These are phyloP conservation scores for Bufotes viridis DNA, from an alignment of 2,797 vertebrate genomes.

Conservation along the genomic window DNA sequence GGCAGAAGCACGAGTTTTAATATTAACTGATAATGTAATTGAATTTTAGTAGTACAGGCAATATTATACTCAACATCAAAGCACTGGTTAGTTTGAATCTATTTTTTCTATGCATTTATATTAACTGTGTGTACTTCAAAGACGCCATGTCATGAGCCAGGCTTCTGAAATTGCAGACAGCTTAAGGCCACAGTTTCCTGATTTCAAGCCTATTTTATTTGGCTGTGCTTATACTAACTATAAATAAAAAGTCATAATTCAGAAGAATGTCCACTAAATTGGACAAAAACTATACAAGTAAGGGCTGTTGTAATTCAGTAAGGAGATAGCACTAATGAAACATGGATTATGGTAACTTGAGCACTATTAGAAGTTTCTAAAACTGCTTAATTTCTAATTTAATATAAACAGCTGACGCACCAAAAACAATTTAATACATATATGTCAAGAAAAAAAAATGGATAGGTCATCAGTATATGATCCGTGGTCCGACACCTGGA, in stretches of 20 bases:
- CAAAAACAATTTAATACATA: no score
- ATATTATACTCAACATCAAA: conserved; percentile 57
- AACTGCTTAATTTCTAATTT: no score
- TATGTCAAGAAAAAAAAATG: no score
- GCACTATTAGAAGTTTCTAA: not conserved
- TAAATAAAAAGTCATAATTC: conserved; percentile 55
- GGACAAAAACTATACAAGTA: not conserved
- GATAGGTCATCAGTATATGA: no score
- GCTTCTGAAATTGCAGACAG: conserved; percentile 57
- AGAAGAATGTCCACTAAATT: conserved; percentile 46
- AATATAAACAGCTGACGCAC: no score
- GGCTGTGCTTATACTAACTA: conserved; percentile 55
- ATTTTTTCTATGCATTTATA: conserved; percentile 54
- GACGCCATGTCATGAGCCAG: conserved; percentile 59
- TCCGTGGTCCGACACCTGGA: no score
- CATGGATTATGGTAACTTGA: not conserved
- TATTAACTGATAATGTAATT: conserved; percentile 64
- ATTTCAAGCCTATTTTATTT: conserved; percentile 54
- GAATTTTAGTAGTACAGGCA: conserved; percentile 63
- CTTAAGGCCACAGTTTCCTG: conserved; percentile 60
- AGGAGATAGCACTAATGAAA: not conserved
- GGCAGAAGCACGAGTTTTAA: conserved; percentile 44
- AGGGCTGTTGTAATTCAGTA: conserved; percentile 3
- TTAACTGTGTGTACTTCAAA: conserved; percentile 60
- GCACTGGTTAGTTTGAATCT: conserved; percentile 36